A percentile compares a stretch with the other conserved stretches of the same genome.
These are phyloP conservation scores for Aspiorhynchus laticeps DNA, from an alignment of 2,113 vertebrate genomes.

Conservation along the genomic window DNA sequence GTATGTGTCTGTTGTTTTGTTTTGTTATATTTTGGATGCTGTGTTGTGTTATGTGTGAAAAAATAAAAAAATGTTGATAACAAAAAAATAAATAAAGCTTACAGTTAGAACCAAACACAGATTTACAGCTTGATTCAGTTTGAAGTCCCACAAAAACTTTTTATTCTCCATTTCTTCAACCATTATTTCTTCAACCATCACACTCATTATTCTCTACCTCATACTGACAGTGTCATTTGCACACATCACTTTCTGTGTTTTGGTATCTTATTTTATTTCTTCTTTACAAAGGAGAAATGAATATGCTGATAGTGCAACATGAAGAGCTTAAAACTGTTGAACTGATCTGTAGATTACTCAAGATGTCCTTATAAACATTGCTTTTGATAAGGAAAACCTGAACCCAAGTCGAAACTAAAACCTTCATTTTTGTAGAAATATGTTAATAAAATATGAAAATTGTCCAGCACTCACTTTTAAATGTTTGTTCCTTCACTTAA, in stretches of 20 bases:
- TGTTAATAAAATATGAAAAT: not conserved
- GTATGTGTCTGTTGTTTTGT: too few relatives aligned
- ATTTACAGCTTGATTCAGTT: not conserved
- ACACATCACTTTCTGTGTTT: too few relatives aligned
- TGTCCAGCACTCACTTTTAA: not conserved
- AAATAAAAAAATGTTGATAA: too few relatives aligned
- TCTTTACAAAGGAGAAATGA: not conserved
- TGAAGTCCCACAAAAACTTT: not conserved
- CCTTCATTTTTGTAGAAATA: not conserved
- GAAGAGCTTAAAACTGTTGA: not conserved
- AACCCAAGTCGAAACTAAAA: not conserved
- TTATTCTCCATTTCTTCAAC: not conserved
- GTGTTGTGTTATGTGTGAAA: too few relatives aligned
- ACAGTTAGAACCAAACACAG: not conserved
- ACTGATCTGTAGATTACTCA: not conserved
- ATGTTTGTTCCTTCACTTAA: not conserved
- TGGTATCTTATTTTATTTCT: too few relatives aligned
- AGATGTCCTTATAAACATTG: not conserved
- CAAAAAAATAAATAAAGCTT: slow-evolving; percentile 19
- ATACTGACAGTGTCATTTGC: too few relatives aligned
- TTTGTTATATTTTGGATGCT: too few relatives aligned
- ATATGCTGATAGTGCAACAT: not conserved
- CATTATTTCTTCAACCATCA: too few relatives aligned
- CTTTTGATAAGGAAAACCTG: not conserved
- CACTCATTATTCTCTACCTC: too few relatives aligned